Evolutionary conservation across 2,888 invertebrate genomes (phyloP), one percentile per base, ranked within the genome.

Genomic region (Eulithis prunata): DNA sequence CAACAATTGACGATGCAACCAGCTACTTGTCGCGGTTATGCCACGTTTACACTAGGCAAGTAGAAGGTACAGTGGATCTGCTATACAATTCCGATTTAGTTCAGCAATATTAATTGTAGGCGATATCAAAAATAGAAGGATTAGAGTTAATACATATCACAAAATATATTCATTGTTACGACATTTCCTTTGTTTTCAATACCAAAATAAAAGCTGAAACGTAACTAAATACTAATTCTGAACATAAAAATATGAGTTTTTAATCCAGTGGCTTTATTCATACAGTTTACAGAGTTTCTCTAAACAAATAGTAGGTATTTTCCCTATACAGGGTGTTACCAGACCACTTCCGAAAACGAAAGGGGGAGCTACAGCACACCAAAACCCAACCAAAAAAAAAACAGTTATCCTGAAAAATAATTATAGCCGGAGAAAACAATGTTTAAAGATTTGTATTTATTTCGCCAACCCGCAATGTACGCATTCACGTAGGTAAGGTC

Each of bases 51-150:
- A 63, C 60, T 13, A 62, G 43, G 52, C 49, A 10, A 67, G 67
- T 60, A 56, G 52, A 45, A 57, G 21, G 49, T 49, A 49, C 4
- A 49, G 49, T 49, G 74, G 77, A 79, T 80, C 82, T 77, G 83
- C 85, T 91, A 84, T 82, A 89, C 89, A 89, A 89, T 89, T 91
- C 88, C 90, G 82, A 76, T 84, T 82, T 51, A 80, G 78, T 76
- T 86, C 83, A 86, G 88, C 86, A 87, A 90, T 88, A 89, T 83
- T 86, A 72, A 79, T 87, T 80, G 87, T 88, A 89, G 90, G 90
- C 90, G 87, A 87, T 93, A 93, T 93, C 93, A 93, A 93, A 93
- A 93, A 93, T 93, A 93, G 90, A 91, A 91, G 90, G 90, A 85
- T 90, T 89, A 91, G 84, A 90, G 87, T 90, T 57, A 84, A 89